These are phyloP conservation scores for Protophormia terraenovae DNA, from an alignment of 2,888 invertebrate genomes.

Conservation along the genomic window DNA sequence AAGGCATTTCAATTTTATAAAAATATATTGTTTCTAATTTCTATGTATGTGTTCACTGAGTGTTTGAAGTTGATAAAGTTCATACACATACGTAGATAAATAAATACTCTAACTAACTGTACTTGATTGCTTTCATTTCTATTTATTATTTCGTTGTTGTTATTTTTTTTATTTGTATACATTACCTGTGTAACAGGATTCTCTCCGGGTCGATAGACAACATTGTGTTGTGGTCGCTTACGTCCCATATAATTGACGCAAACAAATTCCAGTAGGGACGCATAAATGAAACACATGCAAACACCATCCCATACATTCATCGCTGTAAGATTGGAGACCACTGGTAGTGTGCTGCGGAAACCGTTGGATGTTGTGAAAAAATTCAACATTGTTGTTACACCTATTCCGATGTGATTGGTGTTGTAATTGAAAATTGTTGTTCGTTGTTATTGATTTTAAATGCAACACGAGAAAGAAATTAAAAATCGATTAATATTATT, in stretches of 20 bases:
- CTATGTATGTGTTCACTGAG: neutral
- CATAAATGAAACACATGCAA: conserved; percentile 98
- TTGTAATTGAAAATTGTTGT: conserved; percentile 20
- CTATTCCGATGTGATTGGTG: conserved; percentile 81
- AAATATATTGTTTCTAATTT: neutral
- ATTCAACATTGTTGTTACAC: conserved; percentile 98
- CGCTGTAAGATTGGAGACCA: conserved; percentile 95
- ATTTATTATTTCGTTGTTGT: neutral
- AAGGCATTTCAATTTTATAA: neutral
- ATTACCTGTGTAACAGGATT: conserved; percentile 95
- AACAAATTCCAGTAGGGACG: conserved; percentile 95
- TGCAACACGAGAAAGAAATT: conserved; percentile 32
- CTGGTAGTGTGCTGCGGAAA: conserved; percentile 94
- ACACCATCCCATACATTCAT: conserved; percentile 99
- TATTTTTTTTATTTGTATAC: conserved; percentile 29
- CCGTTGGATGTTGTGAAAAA: conserved; percentile 98
- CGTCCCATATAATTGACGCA: conserved; percentile 97
- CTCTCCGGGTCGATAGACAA: conserved; percentile 93
- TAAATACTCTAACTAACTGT: conserved; percentile 24
- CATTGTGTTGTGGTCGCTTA: conserved; percentile 93
- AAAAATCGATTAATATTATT: conserved; percentile 50
- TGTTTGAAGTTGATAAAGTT: conserved; percentile 3
- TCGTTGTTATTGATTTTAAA: neutral
- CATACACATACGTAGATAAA: neutral
- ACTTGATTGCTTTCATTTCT: conserved; percentile 33